phyloP scores from a whole-genome alignment of 2,888 invertebrate genomes.

The Phyllotreta striolata region DNA sequence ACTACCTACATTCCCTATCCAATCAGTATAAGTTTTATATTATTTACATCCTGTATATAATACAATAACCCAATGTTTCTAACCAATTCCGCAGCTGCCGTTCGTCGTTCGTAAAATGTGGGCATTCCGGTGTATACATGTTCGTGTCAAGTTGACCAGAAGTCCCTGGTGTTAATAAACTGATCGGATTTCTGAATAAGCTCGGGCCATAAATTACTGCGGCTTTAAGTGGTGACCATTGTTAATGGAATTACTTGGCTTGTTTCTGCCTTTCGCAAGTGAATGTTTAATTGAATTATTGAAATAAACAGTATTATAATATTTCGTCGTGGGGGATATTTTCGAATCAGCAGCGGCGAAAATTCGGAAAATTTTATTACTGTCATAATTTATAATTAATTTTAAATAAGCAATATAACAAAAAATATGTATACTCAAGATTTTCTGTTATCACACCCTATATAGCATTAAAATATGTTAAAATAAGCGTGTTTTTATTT shows the following conservation, averaged over 20 bases:
- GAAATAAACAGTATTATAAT: slow-evolving; percentile 21
- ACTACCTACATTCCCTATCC: no score
- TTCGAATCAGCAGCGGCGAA: slow-evolving; percentile 8
- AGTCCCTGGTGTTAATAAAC: slow-evolving; percentile 47
- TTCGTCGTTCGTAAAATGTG: slow-evolving; percentile 18
- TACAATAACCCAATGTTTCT: not conserved
- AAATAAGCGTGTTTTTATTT: no score
- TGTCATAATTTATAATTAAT: slow-evolving; percentile 1
- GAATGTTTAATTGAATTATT: slow-evolving; percentile 29
- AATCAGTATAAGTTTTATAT: no score
- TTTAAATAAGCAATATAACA: no score
- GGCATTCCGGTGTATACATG: slow-evolving; percentile 21
- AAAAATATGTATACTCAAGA: no score
- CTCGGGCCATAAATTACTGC: slow-evolving; percentile 43
- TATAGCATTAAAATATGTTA: no score
- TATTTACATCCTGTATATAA: no score
- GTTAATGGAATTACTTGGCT: slow-evolving; percentile 33
- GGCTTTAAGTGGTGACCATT: slow-evolving; percentile 42
- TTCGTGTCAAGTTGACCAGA: slow-evolving; percentile 43
- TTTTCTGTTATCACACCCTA: no score
- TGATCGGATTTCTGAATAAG: slow-evolving; percentile 45
- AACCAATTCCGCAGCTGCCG: slow-evolving; percentile 1
- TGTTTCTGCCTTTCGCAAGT: slow-evolving; percentile 28
- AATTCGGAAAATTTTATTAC: not conserved
- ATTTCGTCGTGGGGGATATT: slow-evolving; percentile 26